Evolutionary conservation across 2,113 vertebrate genomes (phyloP).

Genomic region (Mesocricetus auratus): DNA sequence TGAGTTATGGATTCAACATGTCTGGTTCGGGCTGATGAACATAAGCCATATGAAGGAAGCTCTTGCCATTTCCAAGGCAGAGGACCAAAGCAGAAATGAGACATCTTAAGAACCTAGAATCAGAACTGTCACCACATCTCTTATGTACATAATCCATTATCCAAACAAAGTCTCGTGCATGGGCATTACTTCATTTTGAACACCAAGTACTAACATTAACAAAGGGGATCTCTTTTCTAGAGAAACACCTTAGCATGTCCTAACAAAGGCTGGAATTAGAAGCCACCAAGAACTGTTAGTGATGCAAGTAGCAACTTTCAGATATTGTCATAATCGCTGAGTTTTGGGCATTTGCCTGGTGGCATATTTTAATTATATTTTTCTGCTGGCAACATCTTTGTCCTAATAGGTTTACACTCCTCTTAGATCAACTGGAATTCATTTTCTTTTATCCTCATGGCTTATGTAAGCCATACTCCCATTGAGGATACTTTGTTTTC

Average conservation of each 20-base stretch:
- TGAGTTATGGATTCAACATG: not conserved
- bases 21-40: not conserved
- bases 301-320: not conserved
- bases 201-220: conserved; percentile 4
- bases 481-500: conserved; percentile 27
- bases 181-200: conserved; percentile 31
- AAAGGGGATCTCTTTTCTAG: not conserved
- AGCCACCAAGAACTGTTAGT: conserved; percentile 3
- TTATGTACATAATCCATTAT: not conserved
- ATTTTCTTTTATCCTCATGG: conserved; percentile 40
- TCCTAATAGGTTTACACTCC: conserved; percentile 60
- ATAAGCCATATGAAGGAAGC: not conserved
- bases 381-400: conserved; percentile 13
- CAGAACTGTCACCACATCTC: no score
- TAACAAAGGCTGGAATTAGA: not conserved
- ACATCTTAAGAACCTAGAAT: not conserved
- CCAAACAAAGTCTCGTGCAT: not conserved
- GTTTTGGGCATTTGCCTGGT: conserved; percentile 52
- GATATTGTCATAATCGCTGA: conserved; percentile 41
- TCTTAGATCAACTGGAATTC: conserved; percentile 58
- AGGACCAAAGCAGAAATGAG: not conserved
- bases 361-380: conserved; percentile 65
- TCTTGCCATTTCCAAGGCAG: not conserved
- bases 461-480: conserved; percentile 55
- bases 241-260: not conserved